These are phyloP conservation scores for Leptinotarsa texana DNA, from an alignment of 1,140 invertebrate genomes.

Conservation along the genomic window DNA sequence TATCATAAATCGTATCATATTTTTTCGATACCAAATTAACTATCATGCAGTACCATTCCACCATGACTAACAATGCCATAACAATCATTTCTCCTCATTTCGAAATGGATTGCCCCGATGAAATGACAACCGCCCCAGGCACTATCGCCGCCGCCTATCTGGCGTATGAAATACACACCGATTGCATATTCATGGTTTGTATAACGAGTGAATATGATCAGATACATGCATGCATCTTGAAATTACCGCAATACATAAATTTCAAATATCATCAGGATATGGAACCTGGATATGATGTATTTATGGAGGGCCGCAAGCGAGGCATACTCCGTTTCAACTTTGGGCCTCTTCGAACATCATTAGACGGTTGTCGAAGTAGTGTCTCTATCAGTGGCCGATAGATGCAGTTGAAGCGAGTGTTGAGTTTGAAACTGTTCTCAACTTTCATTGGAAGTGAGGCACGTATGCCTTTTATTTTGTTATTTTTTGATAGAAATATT, in stretches of 20 bases:
- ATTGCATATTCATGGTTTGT: neutral
- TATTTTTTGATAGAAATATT: no score
- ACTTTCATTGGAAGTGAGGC: no score
- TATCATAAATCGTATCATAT: no score
- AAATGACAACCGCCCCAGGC: no score
- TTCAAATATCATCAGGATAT: conserved; percentile 14
- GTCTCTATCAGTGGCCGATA: neutral
- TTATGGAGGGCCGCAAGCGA: conserved; percentile 12
- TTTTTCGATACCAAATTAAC: no score
- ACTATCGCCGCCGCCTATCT: neutral
- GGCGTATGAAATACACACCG: neutral
- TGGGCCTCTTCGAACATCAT: neutral
- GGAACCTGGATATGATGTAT: conserved; percentile 29
- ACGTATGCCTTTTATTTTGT: no score
- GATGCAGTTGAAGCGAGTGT: neutral
- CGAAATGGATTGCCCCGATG: no score
- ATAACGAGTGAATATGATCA: neutral
- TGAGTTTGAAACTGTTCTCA: no score
- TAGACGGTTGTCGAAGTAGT: neutral
- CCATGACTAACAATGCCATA: no score
- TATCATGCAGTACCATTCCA: no score
- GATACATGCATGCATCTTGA: conserved; percentile 13
- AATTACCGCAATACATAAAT: conserved; percentile 14
- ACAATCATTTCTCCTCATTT: no score
- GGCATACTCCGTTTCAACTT: neutral